Evolutionary conservation across 1,140 invertebrate species (phyloP), one percentile per base, ranked within the genome.

Genomic region (Drosophila leontia): DNA sequence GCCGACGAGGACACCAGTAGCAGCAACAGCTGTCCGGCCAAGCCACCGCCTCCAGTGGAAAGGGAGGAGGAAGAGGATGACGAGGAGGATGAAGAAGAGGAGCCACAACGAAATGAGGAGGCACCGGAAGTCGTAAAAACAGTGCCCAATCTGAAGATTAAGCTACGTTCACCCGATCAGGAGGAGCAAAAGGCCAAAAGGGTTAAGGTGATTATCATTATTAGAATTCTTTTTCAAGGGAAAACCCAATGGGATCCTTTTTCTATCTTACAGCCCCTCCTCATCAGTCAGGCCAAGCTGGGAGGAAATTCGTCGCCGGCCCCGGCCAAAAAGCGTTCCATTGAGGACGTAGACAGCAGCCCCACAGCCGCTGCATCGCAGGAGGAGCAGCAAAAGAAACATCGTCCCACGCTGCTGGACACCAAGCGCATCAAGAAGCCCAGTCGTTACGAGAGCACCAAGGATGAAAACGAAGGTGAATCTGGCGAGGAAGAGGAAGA

Each of bases 1-100:
- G 91, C 93, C 3, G 96, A 96, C 92, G 96, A 96, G 90, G 95
- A 96, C 79, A 92, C 87, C 7, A 95, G 95, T 86, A 93, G 91
- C 44, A 90, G 81, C 58, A 93, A 91, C 44, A 88, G 86, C 29
- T 80, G 83, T 26, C 74, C 71, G 26, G 78, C 55, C 5, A 74
- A 93, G 92, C 71, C 94, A 7, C 81, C 93, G 91, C 77, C 79
- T 80, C 88, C 92, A 6, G 91, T 91, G 23, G 86, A 93, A 37
- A 91, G 76, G 39, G 63, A 88, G 12, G 91, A 92, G 13, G 86
- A 93, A 12, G 80, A 91, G 17, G 85, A 93, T 5, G 53, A 77
- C 1, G 79, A 67, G 35, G 58, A 82, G 9, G 90, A 90, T 2
- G 76, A 93, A 9, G 77, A 78, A 29, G 45, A 47, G 51, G n/a